Evolutionary conservation across 2,797 vertebrate species (phyloP).

Genomic region (Lycodopsis pacificus): DNA sequence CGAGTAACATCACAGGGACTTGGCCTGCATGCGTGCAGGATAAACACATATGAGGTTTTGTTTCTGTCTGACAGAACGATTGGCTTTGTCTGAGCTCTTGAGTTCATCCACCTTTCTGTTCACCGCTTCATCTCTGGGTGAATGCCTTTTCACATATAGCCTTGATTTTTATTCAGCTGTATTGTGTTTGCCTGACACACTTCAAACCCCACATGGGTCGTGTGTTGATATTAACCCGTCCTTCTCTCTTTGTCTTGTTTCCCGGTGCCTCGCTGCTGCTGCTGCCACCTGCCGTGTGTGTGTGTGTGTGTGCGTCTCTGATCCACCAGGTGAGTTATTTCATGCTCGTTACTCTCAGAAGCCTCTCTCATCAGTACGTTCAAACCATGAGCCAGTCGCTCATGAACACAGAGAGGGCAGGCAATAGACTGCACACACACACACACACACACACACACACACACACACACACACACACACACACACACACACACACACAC

Average conservation of each 20-base stretch:
- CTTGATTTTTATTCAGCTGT: constrained; percentile 22
- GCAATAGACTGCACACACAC: constrained; percentile 12
- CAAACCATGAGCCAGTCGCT: constrained; percentile 33
- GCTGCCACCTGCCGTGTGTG: constrained; percentile 3
- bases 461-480: constrained; percentile 20
- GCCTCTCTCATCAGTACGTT: constrained; percentile 49
- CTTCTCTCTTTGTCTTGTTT: constrained; percentile 37
- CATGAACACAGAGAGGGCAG: constrained; percentile 19
- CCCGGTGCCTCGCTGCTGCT: constrained; percentile 25
- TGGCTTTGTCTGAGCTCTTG: neutral
- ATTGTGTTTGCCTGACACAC: constrained; percentile 28
- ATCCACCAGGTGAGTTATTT: constrained; percentile 72
- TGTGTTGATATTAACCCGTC: constrained; percentile 24
- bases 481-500: constrained; percentile 25
- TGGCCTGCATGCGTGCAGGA: neutral
- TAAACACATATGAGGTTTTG: constrained; percentile 3
- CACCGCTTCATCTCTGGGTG: neutral
- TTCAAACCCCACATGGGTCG: constrained; percentile 1
- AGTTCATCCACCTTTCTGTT: neutral
- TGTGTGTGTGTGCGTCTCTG: constrained; percentile 21
- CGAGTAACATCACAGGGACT: neutral
- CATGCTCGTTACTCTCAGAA: constrained; percentile 54
- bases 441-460: constrained; percentile 22
- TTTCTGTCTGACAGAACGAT: neutral
- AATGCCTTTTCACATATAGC: constrained; percentile 19